Evolutionary conservation across 1,140 invertebrate genomes (phyloP), one percentile per base, ranked within the genome.

Genomic region (Pomacea maculata): DNA sequence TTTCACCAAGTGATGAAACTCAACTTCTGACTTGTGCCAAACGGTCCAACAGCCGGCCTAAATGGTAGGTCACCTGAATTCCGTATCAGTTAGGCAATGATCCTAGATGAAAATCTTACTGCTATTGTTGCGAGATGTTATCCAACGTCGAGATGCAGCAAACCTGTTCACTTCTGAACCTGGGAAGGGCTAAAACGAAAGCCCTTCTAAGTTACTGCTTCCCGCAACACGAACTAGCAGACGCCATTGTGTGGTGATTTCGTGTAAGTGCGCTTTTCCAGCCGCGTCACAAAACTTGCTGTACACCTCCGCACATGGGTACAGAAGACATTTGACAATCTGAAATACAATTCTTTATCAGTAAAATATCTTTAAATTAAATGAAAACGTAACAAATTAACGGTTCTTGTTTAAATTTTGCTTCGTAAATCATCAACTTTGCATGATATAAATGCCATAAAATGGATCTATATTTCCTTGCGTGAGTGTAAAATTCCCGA

Each of bases 181-280:
- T 71, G 77, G 77, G 77, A 78, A 78, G 77, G 77, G 77, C 67
- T 78, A 52, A 45, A 70, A 68, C 15, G 21, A 21, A 25, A 52
- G 55, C 77, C 77, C 67, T 78, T 70, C 67, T 67, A 29, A 19
- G 17, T 57, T 78, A 78, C 65, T 70, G 65, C 12, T 71, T 78
- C n/a, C 65, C 67, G 34, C 77, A 67, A 67, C 77, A 52, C 45
- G 77, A 25, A 55, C 77, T 78, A 78, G 19, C 77, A 78, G 54
- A 78, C 77, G 77, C 77, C 77, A 78, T 78, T 78, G 77, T 78
- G 67, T 78, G 67, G 15, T 55, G 67, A 64, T 78, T 65, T 78
- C 63, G 77, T 78, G 77, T n/a, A 78, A 78, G 25, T 70, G 67
- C 65, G 77, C 73, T 75, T 55, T 75, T 55, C 10, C 55, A 54